phyloP scores from a whole-genome alignment of 2,888 invertebrate species.

The Tetragnatha montana region DNA sequence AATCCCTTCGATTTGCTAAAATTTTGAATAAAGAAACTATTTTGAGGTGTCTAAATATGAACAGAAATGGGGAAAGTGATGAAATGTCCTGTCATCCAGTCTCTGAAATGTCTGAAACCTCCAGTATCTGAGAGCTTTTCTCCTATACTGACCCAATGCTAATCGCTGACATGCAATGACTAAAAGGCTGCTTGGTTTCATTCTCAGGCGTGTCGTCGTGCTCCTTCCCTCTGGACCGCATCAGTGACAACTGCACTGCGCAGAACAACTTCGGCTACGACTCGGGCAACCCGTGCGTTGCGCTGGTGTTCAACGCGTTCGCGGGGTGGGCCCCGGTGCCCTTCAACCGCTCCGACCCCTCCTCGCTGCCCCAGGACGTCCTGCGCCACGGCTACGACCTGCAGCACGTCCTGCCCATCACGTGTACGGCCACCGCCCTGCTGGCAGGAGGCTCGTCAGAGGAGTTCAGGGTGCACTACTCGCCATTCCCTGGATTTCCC shows the following conservation, averaged over 20 bases:
- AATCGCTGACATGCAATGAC: too few species aligned
- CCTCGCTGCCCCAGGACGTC: slow-evolving; percentile 27
- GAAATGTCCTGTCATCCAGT: too few species aligned
- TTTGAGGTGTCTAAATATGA: too few species aligned
- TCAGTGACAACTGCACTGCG: slow-evolving; percentile 61
- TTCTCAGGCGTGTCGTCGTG: slow-evolving; percentile 58
- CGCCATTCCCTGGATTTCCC: slow-evolving; percentile 63
- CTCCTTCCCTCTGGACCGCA: slow-evolving; percentile 57
- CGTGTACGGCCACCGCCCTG: slow-evolving; percentile 39
- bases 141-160: too few species aligned
- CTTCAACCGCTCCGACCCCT: slow-evolving; percentile 32
- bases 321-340: slow-evolving; percentile 56
- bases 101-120: too few species aligned
- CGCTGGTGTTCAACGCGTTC: slow-evolving; percentile 57
- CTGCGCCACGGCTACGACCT: slow-evolving; percentile 17
- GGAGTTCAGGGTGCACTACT: slow-evolving; percentile 45
- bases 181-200: too few species aligned
- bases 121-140: too few species aligned
- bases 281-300: slow-evolving; percentile 65
- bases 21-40: too few species aligned
- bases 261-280: slow-evolving; percentile 68
- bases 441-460: neutral
- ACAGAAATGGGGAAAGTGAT: too few species aligned
- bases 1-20: too few species aligned
- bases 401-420: slow-evolving; percentile 37